Base-by-base conservation (phyloP, 1,140 invertebrate genomes). In the Popillia japonica region DNA sequence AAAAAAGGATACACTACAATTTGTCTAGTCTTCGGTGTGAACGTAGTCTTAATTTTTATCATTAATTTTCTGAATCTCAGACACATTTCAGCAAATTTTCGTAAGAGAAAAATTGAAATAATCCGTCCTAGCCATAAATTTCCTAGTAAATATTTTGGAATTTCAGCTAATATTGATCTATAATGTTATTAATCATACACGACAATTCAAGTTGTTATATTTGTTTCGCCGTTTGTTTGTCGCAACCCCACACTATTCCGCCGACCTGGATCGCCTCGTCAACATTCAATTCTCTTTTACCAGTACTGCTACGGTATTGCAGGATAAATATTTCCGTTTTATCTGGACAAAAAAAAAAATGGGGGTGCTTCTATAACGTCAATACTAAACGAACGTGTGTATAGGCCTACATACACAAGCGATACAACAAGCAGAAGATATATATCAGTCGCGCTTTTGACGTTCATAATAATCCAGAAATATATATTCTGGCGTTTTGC, bases 381-480 rank as follows among this genome's bases (percentile, higher is more conserved):
- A n/a, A 48, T 48, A 48, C 44, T n/a, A n/a, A n/a, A n/a, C n/a
- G n/a, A n/a, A n/a, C n/a, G n/a, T n/a, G 41, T 42, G 41, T 42
- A 42, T 10, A 42, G 6, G 41, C 9, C 44, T n/a, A n/a, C 44
- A 14, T 48, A 48, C n/a, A 48, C 44, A 48, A 48, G n/a, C 44
- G 4, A 42, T 42, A 9, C 44, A 48, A n/a, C 78, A n/a, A 81
- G 78, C 72, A 79, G 78, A 79, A 81, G 80, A 81, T 81, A 81
- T 81, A 81, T 81, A 81, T 81, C 80, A 81, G 78, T 81, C 75
- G n/a, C 78, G 64, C 75, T 9, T n/a, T 61, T 81, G 80, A 81
- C 80, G 77, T 81, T 81, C 78, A 81, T 81, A 81, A 81, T 81
- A 81, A 81, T 81, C 80, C 80, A 81, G 79, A 81, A 77, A 81